These are phyloP conservation scores for Leuctra nigra DNA, from an alignment of 2,888 invertebrate genomes.

Conservation along the genomic window DNA sequence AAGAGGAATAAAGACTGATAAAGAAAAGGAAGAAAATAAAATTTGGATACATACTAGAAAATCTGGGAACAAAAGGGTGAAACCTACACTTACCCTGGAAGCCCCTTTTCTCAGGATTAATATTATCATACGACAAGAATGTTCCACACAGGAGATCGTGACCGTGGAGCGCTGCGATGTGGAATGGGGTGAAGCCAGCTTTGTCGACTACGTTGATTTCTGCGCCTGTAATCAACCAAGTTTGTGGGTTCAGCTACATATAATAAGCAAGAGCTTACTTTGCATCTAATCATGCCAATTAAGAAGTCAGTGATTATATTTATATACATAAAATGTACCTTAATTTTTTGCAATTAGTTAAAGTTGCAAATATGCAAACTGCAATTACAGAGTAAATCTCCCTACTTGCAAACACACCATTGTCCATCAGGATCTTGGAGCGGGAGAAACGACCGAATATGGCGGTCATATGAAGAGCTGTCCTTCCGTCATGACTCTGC, in stretches of 20 bases:
- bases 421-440: constrained; percentile 53
- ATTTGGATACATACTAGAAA: no score
- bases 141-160: constrained; percentile 50
- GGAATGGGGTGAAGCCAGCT: constrained; percentile 53
- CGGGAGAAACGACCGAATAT: constrained; percentile 56
- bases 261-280: background rate
- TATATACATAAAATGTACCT: no score
- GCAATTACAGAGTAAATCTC: no score
- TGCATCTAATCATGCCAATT: no score
- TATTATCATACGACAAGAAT: constrained; percentile 42
- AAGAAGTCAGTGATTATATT: no score
- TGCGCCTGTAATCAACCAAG: no score
- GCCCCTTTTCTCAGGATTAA: constrained; percentile 44
- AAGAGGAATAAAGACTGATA: background rate
- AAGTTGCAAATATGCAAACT: no score
- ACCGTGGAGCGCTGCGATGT: constrained; percentile 56
- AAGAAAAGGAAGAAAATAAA: no score
- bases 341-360: no score
- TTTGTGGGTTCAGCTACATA: no score
- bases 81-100: constrained; percentile 31
- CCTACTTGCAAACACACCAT: constrained; percentile 46
- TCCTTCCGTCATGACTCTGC: constrained; percentile 51
- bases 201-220: constrained; percentile 50
- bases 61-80: no score
- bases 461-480: constrained; percentile 59